Base-by-base conservation (phyloP, 2,888 invertebrate species). In the Thyatira batis region DNA sequence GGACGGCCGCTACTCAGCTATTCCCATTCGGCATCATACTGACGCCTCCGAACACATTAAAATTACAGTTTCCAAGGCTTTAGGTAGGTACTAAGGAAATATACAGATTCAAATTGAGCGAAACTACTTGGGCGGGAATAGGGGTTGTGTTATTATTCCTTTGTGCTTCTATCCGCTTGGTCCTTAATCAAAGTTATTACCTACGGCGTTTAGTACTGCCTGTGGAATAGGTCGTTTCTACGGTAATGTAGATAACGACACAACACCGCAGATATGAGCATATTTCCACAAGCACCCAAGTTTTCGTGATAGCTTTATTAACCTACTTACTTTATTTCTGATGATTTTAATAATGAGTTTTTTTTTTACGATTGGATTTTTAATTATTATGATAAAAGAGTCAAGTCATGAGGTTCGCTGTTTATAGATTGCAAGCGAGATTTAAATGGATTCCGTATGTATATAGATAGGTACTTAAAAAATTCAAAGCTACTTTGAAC, bases 1-100 rank as follows among this genome's bases (percentile, higher is more conserved):
- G 80, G 84, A 78, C 75, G 66, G 54, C 61, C 73, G 73, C 70
- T 71, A 70, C 79, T 72, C 73, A 68, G 58, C 65, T 71, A 81
- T 80, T 83, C 86, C 84, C 85, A 65, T 67, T 77, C 73, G 82
- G 73, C 78, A 76, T 82, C 78, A 81, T 79, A 80, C 83, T 81
- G 79, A 85, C 80, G 82, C 82, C 83, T 80, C 79, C 76, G 76
- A 88, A 86, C 85, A 87, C 87, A 90, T 91, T 90, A 89, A 89
- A 89, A 89, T 89, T 87, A 89, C 84, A 87, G 85, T 89, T 87
- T 85, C 86, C 84, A 87, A 89, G 88, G 82, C 84, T 82, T 81
- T 69, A 73, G 39, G 39, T 69, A 73, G 39, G 39, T 39, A 39
- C 39, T 20, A 27, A 27, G 48, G 27, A 48, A 48, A 48, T 20